A percentile compares a stretch with the other conserved stretches of the same genome.
Evolutionary conservation across 2,113 vertebrate species (phyloP).

Genomic region (Panthera tigris): DNA sequence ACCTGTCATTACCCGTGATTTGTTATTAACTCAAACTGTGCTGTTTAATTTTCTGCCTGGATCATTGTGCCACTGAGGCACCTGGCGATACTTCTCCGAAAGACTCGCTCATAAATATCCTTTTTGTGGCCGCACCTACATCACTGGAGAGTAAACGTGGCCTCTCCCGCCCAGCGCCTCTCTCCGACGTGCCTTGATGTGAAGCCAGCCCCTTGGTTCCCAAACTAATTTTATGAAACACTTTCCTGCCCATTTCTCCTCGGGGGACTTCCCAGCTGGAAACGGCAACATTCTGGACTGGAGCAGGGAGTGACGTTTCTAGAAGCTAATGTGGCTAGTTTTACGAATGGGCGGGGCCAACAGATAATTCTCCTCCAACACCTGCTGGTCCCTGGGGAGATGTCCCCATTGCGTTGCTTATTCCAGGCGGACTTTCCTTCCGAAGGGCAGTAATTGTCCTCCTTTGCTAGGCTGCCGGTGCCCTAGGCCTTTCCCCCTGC

Average conservation of each 20-base stretch:
- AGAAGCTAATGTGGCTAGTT: not conserved
- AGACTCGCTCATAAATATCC: not conserved
- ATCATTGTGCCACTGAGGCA: not conserved
- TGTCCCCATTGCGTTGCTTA: fast-evolving
- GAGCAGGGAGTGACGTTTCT: not conserved
- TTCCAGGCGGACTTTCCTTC: fast-evolving
- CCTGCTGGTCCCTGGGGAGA: not conserved
- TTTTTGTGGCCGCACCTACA: not conserved
- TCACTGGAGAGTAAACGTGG: not conserved
- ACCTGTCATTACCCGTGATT: slow-evolving; percentile 5
- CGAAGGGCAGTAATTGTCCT: no score
- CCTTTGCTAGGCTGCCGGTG: not conserved
- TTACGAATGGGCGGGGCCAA: not conserved
- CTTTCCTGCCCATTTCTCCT: not conserved
- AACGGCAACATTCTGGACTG: not conserved
- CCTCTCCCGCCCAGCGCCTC: not conserved
- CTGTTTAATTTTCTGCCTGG: not conserved
- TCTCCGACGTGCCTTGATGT: not conserved
- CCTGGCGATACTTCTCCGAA: not conserved
- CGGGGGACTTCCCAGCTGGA: not conserved
- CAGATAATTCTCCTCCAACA: not conserved
- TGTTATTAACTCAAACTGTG: not conserved
- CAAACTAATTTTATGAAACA: not conserved
- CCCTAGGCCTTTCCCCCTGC: not conserved
- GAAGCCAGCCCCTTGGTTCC: not conserved